Percentiles rank a stretch among this genome's conserved stretches.
These are phyloP conservation scores for Aleadryas rufinucha DNA, from an alignment of 2,113 vertebrate species.

Conservation along the genomic window DNA sequence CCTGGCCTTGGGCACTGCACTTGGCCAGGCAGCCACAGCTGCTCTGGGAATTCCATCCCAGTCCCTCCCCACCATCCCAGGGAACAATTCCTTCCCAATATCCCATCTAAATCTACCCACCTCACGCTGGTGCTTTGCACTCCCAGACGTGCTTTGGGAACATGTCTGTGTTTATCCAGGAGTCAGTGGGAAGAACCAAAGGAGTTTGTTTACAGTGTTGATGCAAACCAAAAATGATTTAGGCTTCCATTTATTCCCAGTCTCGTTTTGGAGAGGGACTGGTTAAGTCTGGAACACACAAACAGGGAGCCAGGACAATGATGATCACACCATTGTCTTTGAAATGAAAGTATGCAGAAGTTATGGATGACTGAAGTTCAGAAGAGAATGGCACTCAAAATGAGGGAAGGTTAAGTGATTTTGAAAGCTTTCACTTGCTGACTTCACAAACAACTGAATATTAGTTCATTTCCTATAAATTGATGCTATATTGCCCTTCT, in stretches of 20 bases:
- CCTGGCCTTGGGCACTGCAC: background rate
- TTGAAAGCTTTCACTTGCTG: background rate
- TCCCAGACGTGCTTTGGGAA: background rate
- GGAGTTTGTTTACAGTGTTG: background rate
- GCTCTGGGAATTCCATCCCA: background rate
- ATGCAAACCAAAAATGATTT: background rate
- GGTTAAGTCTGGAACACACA: background rate
- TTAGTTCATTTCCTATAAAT: background rate
- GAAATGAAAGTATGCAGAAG: background rate
- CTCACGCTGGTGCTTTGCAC: background rate
- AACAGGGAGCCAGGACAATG: background rate
- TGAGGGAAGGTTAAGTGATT: background rate
- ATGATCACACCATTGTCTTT: background rate
- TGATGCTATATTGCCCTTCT: background rate
- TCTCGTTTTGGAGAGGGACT: background rate
- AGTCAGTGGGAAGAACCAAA: background rate
- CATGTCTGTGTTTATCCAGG: background rate
- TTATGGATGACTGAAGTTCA: background rate
- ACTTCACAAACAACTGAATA: background rate
- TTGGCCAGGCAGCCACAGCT: background rate
- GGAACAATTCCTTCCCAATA: fast-evolving
- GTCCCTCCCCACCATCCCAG: background rate
- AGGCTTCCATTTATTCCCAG: background rate
- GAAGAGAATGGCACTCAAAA: background rate
- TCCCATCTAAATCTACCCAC: background rate